Conservation (phyloP, 2,888 invertebrate genomes). For the Morinoia aosen region DNA sequence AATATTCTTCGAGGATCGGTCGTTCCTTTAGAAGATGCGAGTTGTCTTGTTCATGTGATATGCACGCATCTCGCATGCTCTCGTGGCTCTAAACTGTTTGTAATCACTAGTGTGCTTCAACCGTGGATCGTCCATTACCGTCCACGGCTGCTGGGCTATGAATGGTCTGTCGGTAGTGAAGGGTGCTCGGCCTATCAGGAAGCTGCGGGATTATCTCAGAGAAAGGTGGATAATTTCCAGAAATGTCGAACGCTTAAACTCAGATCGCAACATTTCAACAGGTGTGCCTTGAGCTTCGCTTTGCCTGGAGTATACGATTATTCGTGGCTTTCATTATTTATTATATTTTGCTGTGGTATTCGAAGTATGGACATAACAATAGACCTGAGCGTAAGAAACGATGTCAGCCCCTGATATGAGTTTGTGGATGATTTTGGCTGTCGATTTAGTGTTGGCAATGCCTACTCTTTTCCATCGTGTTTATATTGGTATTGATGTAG, state of each 20-base stretch:
- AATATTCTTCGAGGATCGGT: background rate
- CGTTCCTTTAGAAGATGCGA: background rate
- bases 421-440: background rate
- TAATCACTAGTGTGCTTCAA: background rate
- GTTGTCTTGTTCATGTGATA: background rate
- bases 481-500: background rate
- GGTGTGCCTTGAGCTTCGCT: background rate
- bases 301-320: background rate
- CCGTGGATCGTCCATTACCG: background rate
- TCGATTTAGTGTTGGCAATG: background rate
- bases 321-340: background rate
- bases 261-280: background rate
- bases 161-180: background rate
- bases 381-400: background rate
- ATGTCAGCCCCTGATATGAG: background rate
- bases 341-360: background rate
- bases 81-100: background rate
- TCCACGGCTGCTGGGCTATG: background rate
- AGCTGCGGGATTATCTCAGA: background rate
- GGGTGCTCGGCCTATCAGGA: constrained; percentile 27
- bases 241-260: background rate
- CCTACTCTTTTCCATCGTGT: background rate
- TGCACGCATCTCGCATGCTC: background rate
- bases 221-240: background rate
- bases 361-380: background rate